phyloP scores from a whole-genome alignment of 2,888 invertebrate genomes.

The Drosophila mercatorum region DNA sequence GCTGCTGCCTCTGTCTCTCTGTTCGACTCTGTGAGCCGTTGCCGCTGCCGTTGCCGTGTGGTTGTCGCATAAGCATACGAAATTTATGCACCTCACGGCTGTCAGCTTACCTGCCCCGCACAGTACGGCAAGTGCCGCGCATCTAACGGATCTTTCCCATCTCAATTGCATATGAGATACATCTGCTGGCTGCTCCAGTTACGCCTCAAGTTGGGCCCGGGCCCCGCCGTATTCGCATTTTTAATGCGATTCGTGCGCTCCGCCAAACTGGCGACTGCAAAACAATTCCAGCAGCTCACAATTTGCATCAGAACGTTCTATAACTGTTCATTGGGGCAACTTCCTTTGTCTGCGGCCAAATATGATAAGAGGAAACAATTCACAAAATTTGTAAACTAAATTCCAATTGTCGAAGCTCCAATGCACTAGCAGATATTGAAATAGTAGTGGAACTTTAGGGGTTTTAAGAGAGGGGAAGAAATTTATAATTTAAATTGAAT shows the following conservation, averaged over 20 bases:
- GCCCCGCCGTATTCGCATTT: slow-evolving; percentile 54
- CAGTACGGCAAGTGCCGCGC: slow-evolving; percentile 43
- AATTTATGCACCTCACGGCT: slow-evolving; percentile 34
- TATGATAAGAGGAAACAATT: slow-evolving; percentile 15
- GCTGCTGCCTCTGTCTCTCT: background rate
- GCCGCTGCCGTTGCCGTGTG: background rate
- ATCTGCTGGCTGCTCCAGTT: slow-evolving; percentile 60
- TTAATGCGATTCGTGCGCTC: slow-evolving; percentile 34
- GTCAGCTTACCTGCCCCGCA: slow-evolving; percentile 30
- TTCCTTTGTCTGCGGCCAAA: slow-evolving; percentile 51
- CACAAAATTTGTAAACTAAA: background rate
- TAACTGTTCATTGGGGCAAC: slow-evolving; percentile 58
- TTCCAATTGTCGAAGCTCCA: background rate
- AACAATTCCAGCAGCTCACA: background rate
- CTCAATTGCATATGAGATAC: slow-evolving; percentile 53
- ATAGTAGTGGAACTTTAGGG: background rate
- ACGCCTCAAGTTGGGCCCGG: slow-evolving; percentile 42
- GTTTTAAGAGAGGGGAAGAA: background rate
- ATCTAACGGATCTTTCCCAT: slow-evolving; percentile 42
- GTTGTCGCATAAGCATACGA: slow-evolving; percentile 28
- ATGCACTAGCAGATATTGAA: slow-evolving; percentile 14
- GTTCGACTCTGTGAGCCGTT: background rate
- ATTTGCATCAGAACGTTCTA: slow-evolving; percentile 68
- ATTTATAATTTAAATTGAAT: background rate
- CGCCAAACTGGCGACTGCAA: slow-evolving; percentile 66